Base-by-base conservation (phyloP, 2,113 vertebrate genomes). In the Triplophysa rosa region DNA sequence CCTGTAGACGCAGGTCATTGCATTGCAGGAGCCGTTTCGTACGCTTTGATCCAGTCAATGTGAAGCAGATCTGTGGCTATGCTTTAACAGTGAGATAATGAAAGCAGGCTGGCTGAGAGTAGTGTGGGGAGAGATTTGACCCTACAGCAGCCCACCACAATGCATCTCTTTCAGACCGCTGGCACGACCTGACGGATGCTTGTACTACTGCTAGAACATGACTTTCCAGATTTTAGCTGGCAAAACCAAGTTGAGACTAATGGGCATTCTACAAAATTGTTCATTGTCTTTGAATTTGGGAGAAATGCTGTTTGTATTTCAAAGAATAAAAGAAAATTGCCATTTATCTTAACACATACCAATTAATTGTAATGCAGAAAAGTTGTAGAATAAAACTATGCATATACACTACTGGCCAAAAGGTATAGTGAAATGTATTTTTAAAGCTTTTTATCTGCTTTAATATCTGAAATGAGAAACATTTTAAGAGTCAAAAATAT, bases 21-120 rank as follows among this genome's bases (percentile, higher is more conserved):
- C 88, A 82, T 82, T 81, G 83, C 81, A 80, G 81, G 80, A 17
- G 73, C 77, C 59, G 75, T 69, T 80, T 65, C 24, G 37, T 65
- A 49, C 12, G 69, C 91, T 90, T 90, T 90, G 90, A 91, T 92
- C 87, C 85, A 70, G 66, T 85, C 87, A 83, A 89, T 87, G 85
- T 68, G 86, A 87, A 91, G 89, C 88, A 90, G 90, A 88, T 90
- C 83, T 82, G 61, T 71, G 83, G 61, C 75, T 58, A 40, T 33
- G 47, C 68, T 84, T 78, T 72, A 81, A 73, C 61, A 77, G 59
- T 16, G 82, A 69, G 80, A 83, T 87, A 86, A 88, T 82, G 63
- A 37, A 83, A 80, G 75, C 84, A 78, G 79, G 37, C 73, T 85
- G 87, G 40, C 79, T 70, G 73, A 23, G 45, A 66, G 54, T 45